A percentile compares a stretch with the other conserved stretches of the same genome.
Evolutionary conservation across 2,113 vertebrate genomes (phyloP).

Genomic region (Lophius piscatorius): DNA sequence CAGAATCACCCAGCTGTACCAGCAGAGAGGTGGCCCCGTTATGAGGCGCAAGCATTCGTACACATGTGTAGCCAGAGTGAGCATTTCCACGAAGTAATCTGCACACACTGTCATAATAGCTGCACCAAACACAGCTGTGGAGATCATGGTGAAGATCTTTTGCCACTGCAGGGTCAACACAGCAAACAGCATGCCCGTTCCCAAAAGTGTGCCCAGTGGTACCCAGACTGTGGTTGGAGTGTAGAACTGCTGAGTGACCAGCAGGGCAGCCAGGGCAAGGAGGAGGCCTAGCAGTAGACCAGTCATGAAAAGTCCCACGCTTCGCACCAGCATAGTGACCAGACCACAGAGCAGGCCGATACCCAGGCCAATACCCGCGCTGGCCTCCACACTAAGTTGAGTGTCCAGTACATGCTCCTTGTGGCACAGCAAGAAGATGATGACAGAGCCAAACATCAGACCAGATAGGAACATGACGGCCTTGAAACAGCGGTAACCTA

Average conservation of each 20-base stretch:
- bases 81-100: slow-evolving; percentile 87
- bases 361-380: slow-evolving; percentile 86
- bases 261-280: slow-evolving; percentile 80
- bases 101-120: slow-evolving; percentile 85
- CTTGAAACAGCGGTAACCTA: slow-evolving; percentile 92
- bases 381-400: slow-evolving; percentile 88
- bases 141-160: slow-evolving; percentile 83
- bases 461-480: slow-evolving; percentile 91
- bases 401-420: slow-evolving; percentile 89
- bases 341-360: slow-evolving; percentile 89
- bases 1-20: slow-evolving; percentile 90
- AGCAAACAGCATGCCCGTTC: slow-evolving; percentile 85
- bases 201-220: slow-evolving; percentile 84
- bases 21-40: slow-evolving; percentile 82
- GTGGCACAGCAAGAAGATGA: slow-evolving; percentile 91
- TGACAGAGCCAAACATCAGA: slow-evolving; percentile 86
- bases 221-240: slow-evolving; percentile 86
- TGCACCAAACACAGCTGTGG: slow-evolving; percentile 86
- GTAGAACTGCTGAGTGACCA: slow-evolving; percentile 84
- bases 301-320: slow-evolving; percentile 90
- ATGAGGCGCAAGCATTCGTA: slow-evolving; percentile 82
- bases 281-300: slow-evolving; percentile 88
- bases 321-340: slow-evolving; percentile 89
- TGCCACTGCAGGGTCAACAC: slow-evolving; percentile 89
- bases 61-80: slow-evolving; percentile 79